A percentile compares a stretch with the other conserved stretches of the same genome.
Conservation (phyloP, 1,140 invertebrate species). For the Philotrypesis tridentata region DNA sequence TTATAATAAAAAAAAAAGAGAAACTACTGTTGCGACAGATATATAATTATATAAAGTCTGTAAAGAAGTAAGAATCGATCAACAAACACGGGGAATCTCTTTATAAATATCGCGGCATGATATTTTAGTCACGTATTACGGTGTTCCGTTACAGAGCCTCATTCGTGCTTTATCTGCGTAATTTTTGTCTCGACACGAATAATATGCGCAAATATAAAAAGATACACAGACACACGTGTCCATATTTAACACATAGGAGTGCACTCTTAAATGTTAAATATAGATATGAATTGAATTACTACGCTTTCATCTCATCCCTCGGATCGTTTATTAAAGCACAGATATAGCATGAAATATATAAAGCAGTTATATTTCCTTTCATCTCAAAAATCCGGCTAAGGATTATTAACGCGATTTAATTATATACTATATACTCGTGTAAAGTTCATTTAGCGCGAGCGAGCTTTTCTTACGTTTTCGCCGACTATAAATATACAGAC, state of each 20-base stretch:
- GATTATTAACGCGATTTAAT: no score
- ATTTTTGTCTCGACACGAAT: constrained; percentile 11
- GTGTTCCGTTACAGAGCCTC: constrained; percentile 28
- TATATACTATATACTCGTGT: no score
- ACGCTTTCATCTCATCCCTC: not conserved
- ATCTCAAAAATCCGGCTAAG: not conserved
- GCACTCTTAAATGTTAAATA: constrained; percentile 37
- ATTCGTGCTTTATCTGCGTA: constrained; percentile 30
- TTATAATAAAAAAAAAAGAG: no score
- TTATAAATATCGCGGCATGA: not conserved
- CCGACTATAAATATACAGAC: no score
- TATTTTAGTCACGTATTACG: constrained; percentile 47
- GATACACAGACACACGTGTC: not conserved
- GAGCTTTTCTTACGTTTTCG: no score
- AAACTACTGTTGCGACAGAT: no score
- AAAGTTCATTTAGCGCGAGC: no score
- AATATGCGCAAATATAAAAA: not conserved
- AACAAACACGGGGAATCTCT: not conserved
- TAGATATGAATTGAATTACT: constrained; percentile 21
- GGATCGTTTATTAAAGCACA: not conserved
- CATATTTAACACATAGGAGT: no score
- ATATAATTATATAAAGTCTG: no score
- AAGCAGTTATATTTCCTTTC: constrained; percentile 24
- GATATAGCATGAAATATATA: constrained; percentile 9
- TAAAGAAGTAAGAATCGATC: not conserved